phyloP scores from a whole-genome alignment of 1,140 invertebrate genomes.

The Sipha flava region DNA sequence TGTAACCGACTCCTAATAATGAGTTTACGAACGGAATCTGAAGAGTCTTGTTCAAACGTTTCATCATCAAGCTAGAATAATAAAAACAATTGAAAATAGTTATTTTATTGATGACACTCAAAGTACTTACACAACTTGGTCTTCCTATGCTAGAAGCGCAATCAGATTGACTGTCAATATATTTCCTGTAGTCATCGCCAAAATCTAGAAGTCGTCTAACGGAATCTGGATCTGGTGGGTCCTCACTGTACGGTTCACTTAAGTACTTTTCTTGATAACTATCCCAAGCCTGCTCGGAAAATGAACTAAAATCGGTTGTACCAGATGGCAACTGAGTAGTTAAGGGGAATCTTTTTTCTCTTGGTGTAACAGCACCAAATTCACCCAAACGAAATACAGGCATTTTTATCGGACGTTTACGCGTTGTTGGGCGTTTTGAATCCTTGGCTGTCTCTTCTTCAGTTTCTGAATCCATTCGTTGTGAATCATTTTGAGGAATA shows the following conservation, averaged over 20 bases:
- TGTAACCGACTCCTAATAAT: conserved; percentile 50
- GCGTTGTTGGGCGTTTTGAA: conserved; percentile 5
- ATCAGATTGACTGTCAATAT: conserved; percentile 77
- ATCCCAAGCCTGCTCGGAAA: conserved; percentile 71
- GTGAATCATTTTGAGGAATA: conserved; percentile 38
- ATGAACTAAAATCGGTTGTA: conserved; percentile 57
- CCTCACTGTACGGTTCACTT: conserved; percentile 82
- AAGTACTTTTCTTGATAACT: conserved; percentile 76
- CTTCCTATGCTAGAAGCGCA: conserved; percentile 64
- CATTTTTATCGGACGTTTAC: conserved; percentile 39
- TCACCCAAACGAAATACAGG: conserved; percentile 49
- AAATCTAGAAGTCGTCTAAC: conserved; percentile 72
- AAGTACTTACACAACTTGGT: conserved; percentile 3
- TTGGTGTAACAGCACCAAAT: conserved; percentile 44
- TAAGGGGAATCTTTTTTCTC: conserved; percentile 43
- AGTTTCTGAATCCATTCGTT: conserved; percentile 43
- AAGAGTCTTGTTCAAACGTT: conserved; percentile 48
- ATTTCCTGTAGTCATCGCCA: conserved; percentile 82
- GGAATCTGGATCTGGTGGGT: conserved; percentile 72
- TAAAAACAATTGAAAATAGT: not conserved
- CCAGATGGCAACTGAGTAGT: not conserved
- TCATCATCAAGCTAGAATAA: conserved; percentile 36
- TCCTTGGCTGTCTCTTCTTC: conserved; percentile 43
- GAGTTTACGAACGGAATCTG: conserved; percentile 49
- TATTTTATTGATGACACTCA: not conserved